phyloP scores from a whole-genome alignment of 2,888 invertebrate genomes.

The Margaritifera margaritifera region DNA sequence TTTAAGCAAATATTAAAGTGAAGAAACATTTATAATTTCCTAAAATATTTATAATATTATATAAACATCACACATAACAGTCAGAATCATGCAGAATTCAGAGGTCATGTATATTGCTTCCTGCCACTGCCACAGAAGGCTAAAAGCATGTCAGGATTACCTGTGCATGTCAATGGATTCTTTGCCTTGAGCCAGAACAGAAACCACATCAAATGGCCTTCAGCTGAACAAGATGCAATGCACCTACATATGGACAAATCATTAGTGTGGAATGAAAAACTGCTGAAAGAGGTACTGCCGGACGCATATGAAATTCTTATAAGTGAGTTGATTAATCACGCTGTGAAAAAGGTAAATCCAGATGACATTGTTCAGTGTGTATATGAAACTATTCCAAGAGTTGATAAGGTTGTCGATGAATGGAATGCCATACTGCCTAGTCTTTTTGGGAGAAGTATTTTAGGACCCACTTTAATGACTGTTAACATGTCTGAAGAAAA shows the following conservation, averaged over 20 bases:
- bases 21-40: no score
- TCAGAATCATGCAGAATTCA: constrained; percentile 2
- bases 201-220: constrained; percentile 65
- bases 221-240: constrained; percentile 34
- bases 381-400: constrained; percentile 24
- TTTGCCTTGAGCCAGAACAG: constrained; percentile 65
- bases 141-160: constrained; percentile 58
- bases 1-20: no score
- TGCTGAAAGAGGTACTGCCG: constrained; percentile 56
- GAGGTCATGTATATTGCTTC: constrained; percentile 65
- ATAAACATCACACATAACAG: no score
- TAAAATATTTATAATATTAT: no score
- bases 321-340: constrained; percentile 19
- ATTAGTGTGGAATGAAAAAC: constrained; percentile 59
- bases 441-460: no score
- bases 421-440: constrained; percentile 12
- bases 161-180: constrained; percentile 65
- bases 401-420: constrained; percentile 16
- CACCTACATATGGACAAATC: constrained; percentile 41
- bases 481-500: no score
- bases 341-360: constrained; percentile 11
- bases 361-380: constrained; percentile 11
- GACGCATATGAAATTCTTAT: constrained; percentile 40
- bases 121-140: constrained; percentile 61
- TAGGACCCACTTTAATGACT: no score